Evolutionary conservation across 2,888 invertebrate species (phyloP), one percentile per base, ranked within the genome.

Genomic region (Saturnia japonica): DNA sequence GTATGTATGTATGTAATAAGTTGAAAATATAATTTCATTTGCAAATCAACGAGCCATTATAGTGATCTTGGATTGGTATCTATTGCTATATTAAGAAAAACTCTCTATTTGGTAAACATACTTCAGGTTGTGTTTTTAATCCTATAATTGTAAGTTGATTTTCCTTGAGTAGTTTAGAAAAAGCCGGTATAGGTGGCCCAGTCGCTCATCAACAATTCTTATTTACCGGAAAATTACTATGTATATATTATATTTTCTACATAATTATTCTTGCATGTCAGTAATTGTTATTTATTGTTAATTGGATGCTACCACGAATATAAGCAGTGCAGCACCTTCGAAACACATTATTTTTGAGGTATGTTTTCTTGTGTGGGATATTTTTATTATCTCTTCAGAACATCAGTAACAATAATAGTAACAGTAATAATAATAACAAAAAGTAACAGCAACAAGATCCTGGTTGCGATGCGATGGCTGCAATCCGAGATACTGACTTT

Each of bases 141-240:
- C 4, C 64, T 64, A 40, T 40, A 28, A 28, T 60, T 60, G 57
- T 28, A 60, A 60, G 57, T 60, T 60, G 57, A 60, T 60, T 60
- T 60, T 60, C 25, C 57, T 60, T 25, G 28, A 60, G 14, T 14
- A 60, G 28, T 60, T 28, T 16, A 60, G 57, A 28, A 60, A 60
- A 25, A 60, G 14, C 57, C 25, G 28, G 14, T 28, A 16, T 1
- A 57, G 8, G 62, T 40, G 1, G 47, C 42, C 70, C 71, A 64
- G 70, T 74, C 71, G 68, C 75, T 75, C 74, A 78, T 81, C 79
- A 76, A 82, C 80, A 82, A 81, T 85, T 76, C 74, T 81, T 81
- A 85, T 81, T 84, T 81, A 85, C 85, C 88, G 89, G 89, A 89
- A 89, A 90, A 89, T 88, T 77, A 77, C 72, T 34, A 34, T 34